Conservation (phyloP, 2,113 vertebrate genomes). For the Uria lomvia region DNA sequence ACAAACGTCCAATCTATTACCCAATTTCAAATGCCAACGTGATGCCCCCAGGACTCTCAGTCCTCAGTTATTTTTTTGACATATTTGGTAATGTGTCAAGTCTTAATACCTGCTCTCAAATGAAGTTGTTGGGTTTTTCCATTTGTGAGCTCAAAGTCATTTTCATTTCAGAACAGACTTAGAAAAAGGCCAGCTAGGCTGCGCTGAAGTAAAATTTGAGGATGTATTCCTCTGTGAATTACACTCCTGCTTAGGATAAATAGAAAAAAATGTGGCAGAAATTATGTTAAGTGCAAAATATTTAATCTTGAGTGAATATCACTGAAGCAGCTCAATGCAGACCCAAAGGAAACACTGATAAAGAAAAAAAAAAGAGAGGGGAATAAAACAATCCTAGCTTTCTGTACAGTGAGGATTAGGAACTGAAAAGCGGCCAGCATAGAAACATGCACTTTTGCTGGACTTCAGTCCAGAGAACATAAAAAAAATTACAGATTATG, state of each 20-base stretch:
- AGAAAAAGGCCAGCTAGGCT: not conserved
- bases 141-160: not conserved
- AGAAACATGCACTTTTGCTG: not conserved
- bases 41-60: not conserved
- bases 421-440: not conserved
- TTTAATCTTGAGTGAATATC: conserved; percentile 47
- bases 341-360: conserved; percentile 18
- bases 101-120: conserved; percentile 27
- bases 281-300: conserved; percentile 45
- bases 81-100: conserved; percentile 2
- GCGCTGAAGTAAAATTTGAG: not conserved
- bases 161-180: not conserved
- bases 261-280: not conserved
- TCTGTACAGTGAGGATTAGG: not conserved
- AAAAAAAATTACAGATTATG: not conserved
- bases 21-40: conserved; percentile 13
- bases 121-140: not conserved
- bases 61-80: conserved; percentile 7
- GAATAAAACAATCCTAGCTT: not conserved
- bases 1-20: conserved; percentile 40
- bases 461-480: not conserved
- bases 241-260: not conserved
- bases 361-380: fast-evolving
- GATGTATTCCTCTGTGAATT: not conserved
- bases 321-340: not conserved